Evolutionary conservation across 92 coral and sea anemone species (phyloP).

Genomic region (Phenganax marumi): DNA sequence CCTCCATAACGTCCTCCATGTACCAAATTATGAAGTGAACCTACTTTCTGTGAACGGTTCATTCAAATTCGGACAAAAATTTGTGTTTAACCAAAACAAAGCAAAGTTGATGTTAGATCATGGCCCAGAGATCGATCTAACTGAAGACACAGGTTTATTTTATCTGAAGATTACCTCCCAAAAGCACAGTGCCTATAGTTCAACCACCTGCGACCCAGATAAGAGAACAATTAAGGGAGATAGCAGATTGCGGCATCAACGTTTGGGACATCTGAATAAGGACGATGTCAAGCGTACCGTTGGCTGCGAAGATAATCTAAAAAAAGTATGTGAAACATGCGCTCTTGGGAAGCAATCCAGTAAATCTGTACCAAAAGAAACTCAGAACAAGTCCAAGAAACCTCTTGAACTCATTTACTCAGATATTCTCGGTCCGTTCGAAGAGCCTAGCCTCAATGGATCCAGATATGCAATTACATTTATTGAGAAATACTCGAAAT

Average conservation of each 20-base stretch:
- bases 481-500: no score
- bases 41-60: conserved; percentile 9
- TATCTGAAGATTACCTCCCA: conserved; percentile 7
- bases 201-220: not conserved
- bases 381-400: no score
- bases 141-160: no score
- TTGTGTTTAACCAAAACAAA: not conserved
- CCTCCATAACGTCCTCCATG: not conserved
- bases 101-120: conserved; percentile 8
- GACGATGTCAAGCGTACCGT: conserved; percentile 24
- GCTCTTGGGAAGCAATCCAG: no score
- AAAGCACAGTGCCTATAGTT: no score
- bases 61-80: conserved; percentile 16
- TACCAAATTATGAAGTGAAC: conserved; percentile 8
- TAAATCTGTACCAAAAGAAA: no score
- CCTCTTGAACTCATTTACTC: no score
- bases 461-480: no score
- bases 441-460: no score
- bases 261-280: conserved; percentile 8
- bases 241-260: conserved; percentile 9
- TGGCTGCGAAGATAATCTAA: no score
- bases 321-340: no score
- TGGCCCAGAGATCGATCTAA: conserved; percentile 15
- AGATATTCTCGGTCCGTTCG: no score
- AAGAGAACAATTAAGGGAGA: conserved; percentile 12